Percentiles rank a stretch among this genome's conserved stretches.
phyloP scores from a whole-genome alignment of 2,888 invertebrate species.

The Cephus pygmeus region DNA sequence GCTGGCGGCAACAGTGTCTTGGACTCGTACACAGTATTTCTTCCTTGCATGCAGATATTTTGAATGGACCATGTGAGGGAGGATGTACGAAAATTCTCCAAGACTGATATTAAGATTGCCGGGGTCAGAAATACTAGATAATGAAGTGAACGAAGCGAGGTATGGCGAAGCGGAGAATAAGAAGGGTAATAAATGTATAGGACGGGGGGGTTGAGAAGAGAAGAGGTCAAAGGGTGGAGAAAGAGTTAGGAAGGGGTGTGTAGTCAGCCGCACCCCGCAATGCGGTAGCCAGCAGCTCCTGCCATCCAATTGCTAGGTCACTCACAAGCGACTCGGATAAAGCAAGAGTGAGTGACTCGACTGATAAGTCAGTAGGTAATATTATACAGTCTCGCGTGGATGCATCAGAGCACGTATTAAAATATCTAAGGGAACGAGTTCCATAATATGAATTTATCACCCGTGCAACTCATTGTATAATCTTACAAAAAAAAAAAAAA shows the following conservation, averaged over 20 bases:
- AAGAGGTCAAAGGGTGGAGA: not conserved
- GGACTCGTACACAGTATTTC: not conserved
- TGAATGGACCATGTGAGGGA: not conserved
- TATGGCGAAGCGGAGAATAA: conserved; percentile 1
- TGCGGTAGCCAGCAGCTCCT: conserved; percentile 35
- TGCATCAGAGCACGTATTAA: not conserved
- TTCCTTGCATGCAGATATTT: not conserved
- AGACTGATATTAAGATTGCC: not conserved
- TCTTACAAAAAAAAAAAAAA: not conserved
- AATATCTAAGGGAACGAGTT: not conserved
- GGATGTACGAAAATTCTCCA: not conserved
- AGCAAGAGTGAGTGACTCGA: not conserved
- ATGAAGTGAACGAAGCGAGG: not conserved
- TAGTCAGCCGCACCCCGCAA: conserved; percentile 33
- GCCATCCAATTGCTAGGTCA: conserved; percentile 40
- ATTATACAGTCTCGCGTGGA: not conserved
- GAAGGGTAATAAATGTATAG: conserved; percentile 1
- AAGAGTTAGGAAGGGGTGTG: conserved; percentile 19
- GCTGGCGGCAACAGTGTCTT: not conserved
- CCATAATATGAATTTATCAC: not conserved
- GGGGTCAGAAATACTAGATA: not conserved
- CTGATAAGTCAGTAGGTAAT: not conserved
- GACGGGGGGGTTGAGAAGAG: conserved; percentile 18
- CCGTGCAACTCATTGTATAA: not conserved
- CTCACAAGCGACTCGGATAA: conserved; percentile 29